Evolutionary conservation across 2,888 invertebrate species (phyloP).

Genomic region (Athalia circularis): DNA sequence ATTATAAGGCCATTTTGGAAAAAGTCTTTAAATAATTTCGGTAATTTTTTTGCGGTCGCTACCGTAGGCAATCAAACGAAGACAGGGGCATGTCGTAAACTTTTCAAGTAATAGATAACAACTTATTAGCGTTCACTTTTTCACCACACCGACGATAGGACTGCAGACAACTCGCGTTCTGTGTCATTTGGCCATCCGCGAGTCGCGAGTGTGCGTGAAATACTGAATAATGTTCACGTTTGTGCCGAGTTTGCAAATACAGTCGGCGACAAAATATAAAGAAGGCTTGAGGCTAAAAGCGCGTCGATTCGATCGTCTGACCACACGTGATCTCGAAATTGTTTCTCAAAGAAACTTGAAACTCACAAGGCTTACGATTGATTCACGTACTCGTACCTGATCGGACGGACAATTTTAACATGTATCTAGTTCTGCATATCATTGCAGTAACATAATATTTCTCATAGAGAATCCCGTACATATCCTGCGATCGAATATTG

Average conservation of each 20-base stretch:
- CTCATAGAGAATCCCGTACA: too few species aligned
- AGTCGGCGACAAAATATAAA: conserved; percentile 29
- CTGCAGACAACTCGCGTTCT: conserved; percentile 40
- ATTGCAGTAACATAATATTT: too few species aligned
- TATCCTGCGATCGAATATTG: too few species aligned
- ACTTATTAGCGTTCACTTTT: conserved; percentile 21
- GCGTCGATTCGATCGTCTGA: neutral
- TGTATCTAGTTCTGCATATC: too few species aligned
- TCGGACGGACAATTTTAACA: too few species aligned
- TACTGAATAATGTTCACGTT: conserved; percentile 48
- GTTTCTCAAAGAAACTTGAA: neutral
- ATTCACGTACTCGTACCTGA: neutral
- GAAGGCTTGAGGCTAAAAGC: neutral
- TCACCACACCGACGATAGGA: conserved; percentile 28
- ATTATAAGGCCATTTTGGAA: too few species aligned
- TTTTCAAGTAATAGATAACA: too few species aligned
- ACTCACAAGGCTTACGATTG: neutral
- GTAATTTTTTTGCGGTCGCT: too few species aligned
- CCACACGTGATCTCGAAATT: neutral
- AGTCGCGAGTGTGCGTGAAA: conserved; percentile 48
- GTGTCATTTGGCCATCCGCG: conserved; percentile 47
- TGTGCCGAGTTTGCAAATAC: conserved; percentile 22
- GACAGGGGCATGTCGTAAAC: too few species aligned
- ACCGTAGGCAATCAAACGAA: too few species aligned
- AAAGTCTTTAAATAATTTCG: too few species aligned